These are phyloP conservation scores for Sturnus vulgaris DNA, from an alignment of 2,113 vertebrate genomes.

Conservation along the genomic window DNA sequence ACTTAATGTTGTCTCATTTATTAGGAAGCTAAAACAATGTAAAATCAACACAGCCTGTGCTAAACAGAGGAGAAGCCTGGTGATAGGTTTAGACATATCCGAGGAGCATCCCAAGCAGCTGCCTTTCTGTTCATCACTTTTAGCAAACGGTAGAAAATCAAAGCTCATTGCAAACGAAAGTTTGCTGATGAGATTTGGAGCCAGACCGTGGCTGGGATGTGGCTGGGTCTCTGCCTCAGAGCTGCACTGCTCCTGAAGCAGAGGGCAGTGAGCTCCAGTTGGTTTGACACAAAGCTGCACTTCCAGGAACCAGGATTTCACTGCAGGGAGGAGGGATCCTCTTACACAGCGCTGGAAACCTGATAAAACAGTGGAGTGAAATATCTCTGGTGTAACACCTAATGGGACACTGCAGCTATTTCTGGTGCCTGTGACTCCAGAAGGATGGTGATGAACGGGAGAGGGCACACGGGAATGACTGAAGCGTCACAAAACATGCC, in stretches of 20 bases:
- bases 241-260: fast-evolving
- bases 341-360: not conserved
- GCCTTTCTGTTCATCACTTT: not conserved
- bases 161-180: not conserved
- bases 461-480: conserved; percentile 42
- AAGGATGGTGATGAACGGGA: conserved; percentile 44
- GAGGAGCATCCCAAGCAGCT: not conserved
- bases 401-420: conserved; percentile 46
- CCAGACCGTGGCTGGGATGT: fast-evolving
- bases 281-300: not conserved
- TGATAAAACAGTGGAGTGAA: not conserved
- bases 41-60: not conserved
- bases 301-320: not conserved
- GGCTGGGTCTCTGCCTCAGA: not conserved
- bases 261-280: not conserved
- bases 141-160: not conserved
- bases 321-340: not conserved
- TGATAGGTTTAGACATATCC: not conserved
- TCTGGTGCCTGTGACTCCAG: not conserved
- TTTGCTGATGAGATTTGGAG: not conserved
- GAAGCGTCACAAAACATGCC: conserved; percentile 51
- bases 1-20: conserved; percentile 53
- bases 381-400: conserved; percentile 12
- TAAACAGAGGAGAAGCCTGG: not conserved
- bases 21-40: conserved; percentile 54